phyloP scores from a whole-genome alignment of 2,797 vertebrate genomes.

The Macroramphosus scolopax region DNA sequence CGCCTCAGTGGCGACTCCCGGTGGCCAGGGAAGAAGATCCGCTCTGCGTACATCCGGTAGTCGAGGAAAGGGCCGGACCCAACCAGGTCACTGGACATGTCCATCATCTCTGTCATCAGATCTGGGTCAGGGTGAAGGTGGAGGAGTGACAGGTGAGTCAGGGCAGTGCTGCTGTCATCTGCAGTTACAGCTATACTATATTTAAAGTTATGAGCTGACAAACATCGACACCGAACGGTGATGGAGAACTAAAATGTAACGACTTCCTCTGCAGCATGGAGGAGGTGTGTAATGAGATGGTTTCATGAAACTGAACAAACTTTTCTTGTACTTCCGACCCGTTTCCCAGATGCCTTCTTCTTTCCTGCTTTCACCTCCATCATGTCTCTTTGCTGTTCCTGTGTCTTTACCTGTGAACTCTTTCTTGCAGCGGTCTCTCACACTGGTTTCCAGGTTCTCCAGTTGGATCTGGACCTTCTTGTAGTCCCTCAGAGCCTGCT shows the following conservation, averaged over 20 bases:
- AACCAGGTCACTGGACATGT: conserved; percentile 95
- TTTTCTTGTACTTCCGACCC: too few species aligned
- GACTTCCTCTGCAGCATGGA: too few species aligned
- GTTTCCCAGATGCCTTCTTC: too few species aligned
- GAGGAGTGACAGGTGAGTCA: conserved; percentile 7
- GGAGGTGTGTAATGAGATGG: too few species aligned
- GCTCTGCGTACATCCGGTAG: conserved; percentile 92
- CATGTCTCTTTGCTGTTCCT: too few species aligned
- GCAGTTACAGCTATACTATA: neutral
- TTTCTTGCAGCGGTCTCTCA: conserved; percentile 97
- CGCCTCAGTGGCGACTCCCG: conserved; percentile 90
- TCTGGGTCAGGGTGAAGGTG: conserved; percentile 71
- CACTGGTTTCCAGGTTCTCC: conserved; percentile 97
- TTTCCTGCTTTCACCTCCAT: neutral
- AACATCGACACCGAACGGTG: too few species aligned
- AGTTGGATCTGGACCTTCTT: conserved; percentile 99
- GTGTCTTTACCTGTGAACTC: conserved; percentile 91
- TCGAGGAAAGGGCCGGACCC: conserved; percentile 95
- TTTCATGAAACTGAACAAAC: too few species aligned
- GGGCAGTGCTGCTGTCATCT: neutral
- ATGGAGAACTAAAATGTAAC: too few species aligned
- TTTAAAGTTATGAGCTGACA: too few species aligned
- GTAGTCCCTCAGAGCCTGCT: conserved; percentile 95
- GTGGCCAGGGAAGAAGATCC: conserved; percentile 97
- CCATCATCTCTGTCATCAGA: conserved; percentile 99